phyloP scores from a whole-genome alignment of 2,888 invertebrate genomes.

The Cremastobaeus sp. region DNA sequence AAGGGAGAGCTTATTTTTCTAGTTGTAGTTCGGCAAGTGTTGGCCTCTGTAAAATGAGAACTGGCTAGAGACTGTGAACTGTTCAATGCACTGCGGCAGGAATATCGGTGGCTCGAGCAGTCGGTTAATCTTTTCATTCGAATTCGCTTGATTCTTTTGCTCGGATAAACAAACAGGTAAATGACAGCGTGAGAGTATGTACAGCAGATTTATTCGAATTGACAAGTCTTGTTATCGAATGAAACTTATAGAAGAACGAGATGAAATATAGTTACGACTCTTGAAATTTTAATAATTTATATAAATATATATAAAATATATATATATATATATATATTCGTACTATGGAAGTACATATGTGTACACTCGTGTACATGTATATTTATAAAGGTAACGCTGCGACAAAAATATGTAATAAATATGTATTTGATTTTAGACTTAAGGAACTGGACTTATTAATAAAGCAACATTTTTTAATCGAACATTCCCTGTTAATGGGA shows the following conservation, averaged over 20 bases:
- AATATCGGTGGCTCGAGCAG: background rate
- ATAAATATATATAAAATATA: constrained; percentile 10
- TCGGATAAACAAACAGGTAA: constrained; percentile 17
- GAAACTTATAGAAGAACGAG: constrained; percentile 47
- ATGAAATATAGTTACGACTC: constrained; percentile 54
- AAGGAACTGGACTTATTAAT: constrained; percentile 56
- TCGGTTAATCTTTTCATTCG: constrained; percentile 28
- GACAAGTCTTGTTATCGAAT: constrained; percentile 52
- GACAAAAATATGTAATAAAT: constrained; percentile 46
- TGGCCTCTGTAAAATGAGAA: constrained; percentile 9
- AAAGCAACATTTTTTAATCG: constrained; percentile 57
- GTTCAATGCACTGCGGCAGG: constrained; percentile 13
- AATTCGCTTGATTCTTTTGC: constrained; percentile 34
- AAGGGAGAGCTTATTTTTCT: constrained; percentile 9
- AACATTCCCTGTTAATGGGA: no score
- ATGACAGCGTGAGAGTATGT: constrained; percentile 19
- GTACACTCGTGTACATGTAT: constrained; percentile 42
- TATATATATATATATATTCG: constrained; percentile 30
- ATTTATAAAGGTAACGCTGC: constrained; percentile 44
- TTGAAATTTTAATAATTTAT: constrained; percentile 55
- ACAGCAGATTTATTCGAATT: constrained; percentile 43
- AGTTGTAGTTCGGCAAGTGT: constrained; percentile 3
- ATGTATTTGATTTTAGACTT: constrained; percentile 55
- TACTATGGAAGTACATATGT: constrained; percentile 26
- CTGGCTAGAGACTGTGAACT: no score